Base-by-base conservation (phyloP, 2,113 vertebrate species). In the Corythaixoides concolor region DNA sequence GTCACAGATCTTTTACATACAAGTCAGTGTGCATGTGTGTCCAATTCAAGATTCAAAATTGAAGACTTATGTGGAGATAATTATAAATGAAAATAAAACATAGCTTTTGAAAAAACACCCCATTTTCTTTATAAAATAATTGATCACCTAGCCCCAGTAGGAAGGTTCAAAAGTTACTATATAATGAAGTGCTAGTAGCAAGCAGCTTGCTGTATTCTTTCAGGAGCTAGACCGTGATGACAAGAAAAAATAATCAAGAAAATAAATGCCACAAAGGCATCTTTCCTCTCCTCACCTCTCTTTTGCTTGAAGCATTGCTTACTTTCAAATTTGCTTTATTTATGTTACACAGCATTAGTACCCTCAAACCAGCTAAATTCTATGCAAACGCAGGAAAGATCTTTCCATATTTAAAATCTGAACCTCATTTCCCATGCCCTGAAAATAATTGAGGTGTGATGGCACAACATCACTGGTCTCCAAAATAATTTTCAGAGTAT, bases 1-100 rank as follows among this genome's bases (percentile, higher is more conserved):
- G 96, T 97, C 98, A 97, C 92, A 97, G 94, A 97, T 97, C 97
- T 97, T 96, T 96, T 93, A 97, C 97, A 84, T 94, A 95, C 97
- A 95, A 96, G 95, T 96, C 89, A 50, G 58, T 20, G 69, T 75
- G 85, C 98, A 98, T 93, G 95, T 98, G 97, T 96, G 88, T 97
- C 96, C 95, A 98, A 97, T 98, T 97, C 98, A 90, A 88, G 93
- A 95, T 78, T 90, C 85, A 84, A 97, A 97, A 98, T 96, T 97
- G 96, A 98, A 98, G 95, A 97, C 97, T 94, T 96, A 97, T 97
- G 95, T 97, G 97, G 77, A 98, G 92, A 97, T 95, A 97, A 98
- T 98, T 96, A 95, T 89, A 97, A 98, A 96, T 76, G 60, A 97
- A 98, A 98, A 98, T 97, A 95, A 97, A 98, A 95, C 14, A 28